These are phyloP conservation scores for Thalassophryne amazonica DNA, from an alignment of 2,797 vertebrate species.

Conservation along the genomic window DNA sequence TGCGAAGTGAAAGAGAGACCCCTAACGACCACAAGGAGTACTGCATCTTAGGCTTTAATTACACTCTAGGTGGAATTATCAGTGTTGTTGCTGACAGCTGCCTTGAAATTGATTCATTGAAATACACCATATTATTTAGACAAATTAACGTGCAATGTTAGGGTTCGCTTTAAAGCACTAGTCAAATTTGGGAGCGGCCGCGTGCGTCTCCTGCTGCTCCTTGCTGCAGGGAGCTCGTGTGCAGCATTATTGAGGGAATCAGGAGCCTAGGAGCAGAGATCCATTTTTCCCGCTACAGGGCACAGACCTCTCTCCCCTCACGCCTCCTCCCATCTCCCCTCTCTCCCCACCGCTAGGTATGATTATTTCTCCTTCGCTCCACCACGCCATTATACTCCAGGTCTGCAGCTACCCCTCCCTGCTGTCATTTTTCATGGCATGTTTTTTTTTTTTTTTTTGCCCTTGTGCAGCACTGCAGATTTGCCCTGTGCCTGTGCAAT, in stretches of 20 bases:
- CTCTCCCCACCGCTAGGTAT: constrained; percentile 67
- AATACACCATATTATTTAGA: too few relatives aligned
- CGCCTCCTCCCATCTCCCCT: constrained; percentile 56
- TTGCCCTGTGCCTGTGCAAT: constrained; percentile 67
- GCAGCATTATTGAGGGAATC: constrained; percentile 51
- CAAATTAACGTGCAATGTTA: too few relatives aligned
- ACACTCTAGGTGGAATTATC: constrained; percentile 41
- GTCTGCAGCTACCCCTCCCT: constrained; percentile 72
- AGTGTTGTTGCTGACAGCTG: constrained; percentile 23
- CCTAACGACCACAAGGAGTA: constrained; percentile 72
- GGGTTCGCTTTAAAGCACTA: neutral
- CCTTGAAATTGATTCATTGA: constrained; percentile 30
- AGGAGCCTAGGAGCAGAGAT: constrained; percentile 64
- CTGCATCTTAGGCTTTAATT: constrained; percentile 33
- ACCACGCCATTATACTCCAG: constrained; percentile 70
- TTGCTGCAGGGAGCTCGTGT: constrained; percentile 56
- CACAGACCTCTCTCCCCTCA: constrained; percentile 68
- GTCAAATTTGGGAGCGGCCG: neutral
- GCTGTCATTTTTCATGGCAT: constrained; percentile 79
- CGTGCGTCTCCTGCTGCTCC: constrained; percentile 28
- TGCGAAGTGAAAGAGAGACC: constrained; percentile 88
- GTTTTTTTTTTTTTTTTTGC: too few relatives aligned
- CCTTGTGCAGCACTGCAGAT: constrained; percentile 66
- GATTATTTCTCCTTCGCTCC: constrained; percentile 76
- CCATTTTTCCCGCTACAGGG: constrained; percentile 70